Evolutionary conservation across 2,888 invertebrate genomes (phyloP), one percentile per base, ranked within the genome.

Genomic region (Amphipoea oculea): DNA sequence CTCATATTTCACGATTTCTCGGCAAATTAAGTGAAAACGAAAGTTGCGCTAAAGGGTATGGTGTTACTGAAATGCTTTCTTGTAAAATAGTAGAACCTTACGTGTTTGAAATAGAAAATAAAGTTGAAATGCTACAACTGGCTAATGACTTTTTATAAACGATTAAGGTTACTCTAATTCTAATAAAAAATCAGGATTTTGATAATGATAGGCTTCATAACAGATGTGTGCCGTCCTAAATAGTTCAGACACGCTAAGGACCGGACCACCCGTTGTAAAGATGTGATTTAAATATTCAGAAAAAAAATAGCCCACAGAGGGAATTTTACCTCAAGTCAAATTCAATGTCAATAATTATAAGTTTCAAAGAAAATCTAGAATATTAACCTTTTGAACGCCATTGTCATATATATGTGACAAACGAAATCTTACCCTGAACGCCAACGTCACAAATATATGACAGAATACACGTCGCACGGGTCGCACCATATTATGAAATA

Each of bases 1-100:
- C 75, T 73, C 83, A 82, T 89, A 88, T 90, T 90, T 89, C 86
- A 89, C 82, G 82, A 87, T 84, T 89, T 87, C 85, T 88, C 72
- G n/a, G 73, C 36, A 81, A 89, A 88, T 85, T 76, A 81, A 72
- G 81, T 81, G 72, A 83, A 83, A 84, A 86, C 83, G 67, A 83
- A 83, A 86, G 70, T 71, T 67, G 36, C 69, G n/a, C 54, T 81
- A 70, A 73, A 81, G 57, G 60, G 9, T 63, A 54, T 68, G 60
- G 51, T 45, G n/a, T 57, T 66, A 20, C 29, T 68, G 51, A 82
- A 68, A 51, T 72, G 14, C 11, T 65, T 85, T 45, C 48, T 60
- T 42, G 36, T 67, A 48, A 66, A 74, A n/a, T 57, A 62, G 2
- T 5, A 12, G 3, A 45, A 48, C 57, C 0, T 17, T 69, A n/a